A percentile compares a stretch with the other conserved stretches of the same genome.
These are phyloP conservation scores for Onthophagus sagittarius DNA, from an alignment of 2,888 invertebrate species.

Conservation along the genomic window DNA sequence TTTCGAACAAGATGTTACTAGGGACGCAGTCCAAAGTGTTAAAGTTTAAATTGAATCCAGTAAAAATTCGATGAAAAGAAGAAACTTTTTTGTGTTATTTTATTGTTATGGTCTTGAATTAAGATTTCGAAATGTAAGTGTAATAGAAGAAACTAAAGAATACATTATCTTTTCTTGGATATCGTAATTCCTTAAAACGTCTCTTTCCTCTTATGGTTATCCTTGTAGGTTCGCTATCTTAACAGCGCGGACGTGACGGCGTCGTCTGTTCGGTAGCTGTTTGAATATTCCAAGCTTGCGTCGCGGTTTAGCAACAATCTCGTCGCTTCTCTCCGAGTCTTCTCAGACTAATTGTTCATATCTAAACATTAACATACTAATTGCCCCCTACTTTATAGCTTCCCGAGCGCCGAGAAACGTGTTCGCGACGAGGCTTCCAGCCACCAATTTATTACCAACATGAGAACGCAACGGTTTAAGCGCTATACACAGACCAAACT, in stretches of 20 bases:
- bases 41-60: neutral
- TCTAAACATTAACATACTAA: conserved; percentile 49
- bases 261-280: conserved; percentile 47
- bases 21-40: neutral
- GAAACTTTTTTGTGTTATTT: conserved; percentile 1
- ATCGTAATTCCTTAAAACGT: neutral
- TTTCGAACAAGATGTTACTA: conserved; percentile 31
- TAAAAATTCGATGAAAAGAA: conserved; percentile 28
- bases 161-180: neutral
- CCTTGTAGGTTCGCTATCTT: conserved; percentile 41
- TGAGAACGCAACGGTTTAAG: conserved; percentile 22
- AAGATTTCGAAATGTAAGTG: neutral
- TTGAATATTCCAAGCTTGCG: conserved; percentile 52
- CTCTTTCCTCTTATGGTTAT: conserved; percentile 34
- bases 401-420: conserved; percentile 34
- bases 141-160: neutral
- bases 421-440: conserved; percentile 32
- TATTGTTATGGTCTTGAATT: conserved; percentile 9
- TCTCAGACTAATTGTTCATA: conserved; percentile 48
- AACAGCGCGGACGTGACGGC: conserved; percentile 47
- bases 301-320: conserved; percentile 42
- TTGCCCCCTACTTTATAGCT: conserved; percentile 44
- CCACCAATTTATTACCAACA: conserved; percentile 24
- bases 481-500: conserved; percentile 8
- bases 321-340: conserved; percentile 43